Evolutionary conservation across 2,797 vertebrate species (phyloP).

Genomic region (Echiichthys vipera): DNA sequence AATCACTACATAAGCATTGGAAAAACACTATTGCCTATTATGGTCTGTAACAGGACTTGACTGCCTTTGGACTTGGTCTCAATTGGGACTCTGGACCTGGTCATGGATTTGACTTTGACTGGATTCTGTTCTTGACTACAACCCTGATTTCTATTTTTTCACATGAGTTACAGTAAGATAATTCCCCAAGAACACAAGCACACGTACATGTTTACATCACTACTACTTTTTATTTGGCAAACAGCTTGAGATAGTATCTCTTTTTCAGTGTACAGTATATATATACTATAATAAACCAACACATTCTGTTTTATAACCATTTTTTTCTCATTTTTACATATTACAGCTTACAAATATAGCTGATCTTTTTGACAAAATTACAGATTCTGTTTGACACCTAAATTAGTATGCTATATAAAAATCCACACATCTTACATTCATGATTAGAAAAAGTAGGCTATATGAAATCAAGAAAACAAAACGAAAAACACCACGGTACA

Average conservation of each 20-base stretch:
- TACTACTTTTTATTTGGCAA: conserved; percentile 89
- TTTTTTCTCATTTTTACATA: conserved; percentile 85
- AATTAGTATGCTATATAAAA: conserved; percentile 87
- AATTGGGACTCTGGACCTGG: too few species aligned
- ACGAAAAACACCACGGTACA: conserved; percentile 81
- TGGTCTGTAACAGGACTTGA: too few species aligned
- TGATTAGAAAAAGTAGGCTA: conserved; percentile 86
- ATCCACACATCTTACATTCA: conserved; percentile 88
- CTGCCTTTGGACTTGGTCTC: too few species aligned
- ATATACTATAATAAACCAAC: conserved; percentile 83
- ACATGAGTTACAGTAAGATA: too few species aligned
- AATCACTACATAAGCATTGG: too few species aligned
- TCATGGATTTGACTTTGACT: too few species aligned
- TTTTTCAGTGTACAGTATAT: conserved; percentile 87
- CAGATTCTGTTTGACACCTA: conserved; percentile 85
- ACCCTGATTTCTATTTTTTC: too few species aligned
- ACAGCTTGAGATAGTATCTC: conserved; percentile 88
- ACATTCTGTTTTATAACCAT: conserved; percentile 85
- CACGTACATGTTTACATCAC: conserved; percentile 69
- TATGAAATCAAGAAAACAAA: conserved; percentile 79
- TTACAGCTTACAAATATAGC: conserved; percentile 91
- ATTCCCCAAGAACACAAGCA: too few species aligned
- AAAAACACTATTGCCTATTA: too few species aligned
- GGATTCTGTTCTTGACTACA: too few species aligned
- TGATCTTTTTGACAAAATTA: conserved; percentile 90